Conservation (phyloP, 2,797 vertebrate genomes). For the Ciconia nigra region DNA sequence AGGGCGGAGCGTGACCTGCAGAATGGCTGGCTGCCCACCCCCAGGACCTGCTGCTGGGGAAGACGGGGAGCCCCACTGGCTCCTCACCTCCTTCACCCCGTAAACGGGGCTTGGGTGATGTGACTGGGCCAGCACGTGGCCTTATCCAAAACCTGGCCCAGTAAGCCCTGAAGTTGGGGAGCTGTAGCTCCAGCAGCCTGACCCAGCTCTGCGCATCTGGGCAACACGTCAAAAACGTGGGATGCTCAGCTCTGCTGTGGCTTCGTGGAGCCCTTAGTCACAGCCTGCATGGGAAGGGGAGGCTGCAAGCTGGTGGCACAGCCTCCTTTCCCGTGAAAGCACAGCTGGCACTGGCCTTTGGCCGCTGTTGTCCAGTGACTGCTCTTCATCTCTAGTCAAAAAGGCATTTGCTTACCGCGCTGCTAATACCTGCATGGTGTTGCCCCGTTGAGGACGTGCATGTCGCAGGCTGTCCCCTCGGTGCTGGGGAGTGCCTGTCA, state of each 20-base stretch:
- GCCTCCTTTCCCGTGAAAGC: not conserved
- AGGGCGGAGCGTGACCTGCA: fast-evolving
- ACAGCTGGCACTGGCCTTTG: not conserved
- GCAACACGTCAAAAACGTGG: not conserved
- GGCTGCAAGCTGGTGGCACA: not conserved
- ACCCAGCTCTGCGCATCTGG: not conserved
- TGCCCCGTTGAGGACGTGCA: too few species aligned
- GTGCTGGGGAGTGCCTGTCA: not conserved
- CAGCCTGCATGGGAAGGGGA: not conserved
- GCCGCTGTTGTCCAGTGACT: not conserved
- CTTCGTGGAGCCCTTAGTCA: not conserved
- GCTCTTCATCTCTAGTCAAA: not conserved
- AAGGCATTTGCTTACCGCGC: not conserved
- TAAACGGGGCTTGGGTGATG: not conserved
- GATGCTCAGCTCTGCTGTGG: not conserved
- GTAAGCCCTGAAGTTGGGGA: not conserved
- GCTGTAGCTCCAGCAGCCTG: not conserved
- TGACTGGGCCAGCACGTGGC: not conserved
- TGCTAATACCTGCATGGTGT: not conserved
- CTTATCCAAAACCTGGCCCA: not conserved
- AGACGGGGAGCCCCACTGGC: not conserved
- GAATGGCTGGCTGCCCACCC: not conserved
- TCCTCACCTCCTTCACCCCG: fast-evolving
- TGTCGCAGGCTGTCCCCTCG: not conserved
- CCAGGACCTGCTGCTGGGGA: not conserved